Percentiles rank a stretch among this genome's conserved stretches.
These are phyloP conservation scores for Xenops minutus DNA, from an alignment of 2,797 vertebrate species.

Conservation along the genomic window DNA sequence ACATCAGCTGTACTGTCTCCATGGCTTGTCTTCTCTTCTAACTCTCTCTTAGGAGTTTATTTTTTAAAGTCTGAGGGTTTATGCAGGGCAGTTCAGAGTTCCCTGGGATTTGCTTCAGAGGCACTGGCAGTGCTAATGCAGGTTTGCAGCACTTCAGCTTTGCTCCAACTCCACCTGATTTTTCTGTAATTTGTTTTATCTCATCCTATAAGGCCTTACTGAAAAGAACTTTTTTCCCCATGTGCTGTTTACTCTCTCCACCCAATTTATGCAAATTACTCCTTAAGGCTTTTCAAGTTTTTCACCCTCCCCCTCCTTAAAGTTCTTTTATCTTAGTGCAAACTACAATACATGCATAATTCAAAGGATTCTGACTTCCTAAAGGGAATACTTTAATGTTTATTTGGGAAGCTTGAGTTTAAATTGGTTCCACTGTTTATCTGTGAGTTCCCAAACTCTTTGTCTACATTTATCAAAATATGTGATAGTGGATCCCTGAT, in stretches of 20 bases:
- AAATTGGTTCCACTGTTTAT: constrained; percentile 43
- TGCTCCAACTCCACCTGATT: constrained; percentile 27
- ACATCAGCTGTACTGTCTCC: background rate
- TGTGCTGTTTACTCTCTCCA: constrained; percentile 51
- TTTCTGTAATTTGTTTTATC: constrained; percentile 19
- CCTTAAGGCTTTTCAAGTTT: constrained; percentile 49
- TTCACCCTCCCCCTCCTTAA: constrained; percentile 7
- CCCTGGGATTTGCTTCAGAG: constrained; percentile 18
- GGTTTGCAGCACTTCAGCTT: constrained; percentile 2
- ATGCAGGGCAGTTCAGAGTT: background rate
- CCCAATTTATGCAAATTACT: constrained; percentile 48
- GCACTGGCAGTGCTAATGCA: background rate
- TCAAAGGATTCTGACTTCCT: constrained; percentile 45
- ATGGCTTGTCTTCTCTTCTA: background rate
- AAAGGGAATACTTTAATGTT: constrained; percentile 63
- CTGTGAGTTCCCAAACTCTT: background rate
- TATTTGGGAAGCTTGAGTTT: constrained; percentile 39
- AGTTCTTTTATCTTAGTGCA: constrained; percentile 64
- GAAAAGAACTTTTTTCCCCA: constrained; percentile 15
- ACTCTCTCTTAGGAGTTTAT: background rate
- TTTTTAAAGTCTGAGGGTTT: background rate
- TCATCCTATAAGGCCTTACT: background rate
- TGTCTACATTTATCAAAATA: background rate
- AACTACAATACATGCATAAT: constrained; percentile 65
- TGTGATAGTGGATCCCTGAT: background rate